A percentile compares a stretch with the other conserved stretches of the same genome.
Evolutionary conservation across 2,113 vertebrate species (phyloP).

Genomic region (Dendropsophus ebraccatus): DNA sequence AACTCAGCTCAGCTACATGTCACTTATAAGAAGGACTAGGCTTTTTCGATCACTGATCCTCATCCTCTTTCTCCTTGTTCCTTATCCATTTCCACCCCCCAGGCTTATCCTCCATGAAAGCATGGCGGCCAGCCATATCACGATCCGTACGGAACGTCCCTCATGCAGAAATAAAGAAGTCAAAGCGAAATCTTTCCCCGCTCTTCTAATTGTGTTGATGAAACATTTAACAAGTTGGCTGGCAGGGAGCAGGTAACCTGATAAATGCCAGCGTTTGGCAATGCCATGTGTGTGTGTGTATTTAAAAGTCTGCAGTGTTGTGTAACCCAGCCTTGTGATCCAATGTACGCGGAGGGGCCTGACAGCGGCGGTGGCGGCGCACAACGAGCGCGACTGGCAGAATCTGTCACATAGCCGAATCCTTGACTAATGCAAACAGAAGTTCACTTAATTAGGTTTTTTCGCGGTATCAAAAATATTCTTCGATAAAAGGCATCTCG

Average conservation of each 20-base stretch:
- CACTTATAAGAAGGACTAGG: not conserved
- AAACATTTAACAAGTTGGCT: conserved; percentile 43
- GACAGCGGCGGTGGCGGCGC: no score
- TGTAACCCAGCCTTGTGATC: conserved; percentile 29
- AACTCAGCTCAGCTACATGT: not conserved
- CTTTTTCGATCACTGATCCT: not conserved
- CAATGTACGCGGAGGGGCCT: not conserved
- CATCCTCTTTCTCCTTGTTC: not conserved
- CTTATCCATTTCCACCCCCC: not conserved
- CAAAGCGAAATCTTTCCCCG: conserved; percentile 32
- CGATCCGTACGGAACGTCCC: not conserved
- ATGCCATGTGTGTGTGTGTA: conserved; percentile 17
- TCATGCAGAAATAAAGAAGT: conserved; percentile 1
- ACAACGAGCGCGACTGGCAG: not conserved
- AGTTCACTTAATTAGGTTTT: conserved; percentile 30
- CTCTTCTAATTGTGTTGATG: conserved; percentile 36
- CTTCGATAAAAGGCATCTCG: conserved; percentile 39
- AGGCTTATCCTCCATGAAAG: not conserved
- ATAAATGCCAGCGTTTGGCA: conserved; percentile 45
- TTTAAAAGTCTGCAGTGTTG: conserved; percentile 32
- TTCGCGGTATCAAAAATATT: conserved; percentile 5
- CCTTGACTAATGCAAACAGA: conserved; percentile 29
- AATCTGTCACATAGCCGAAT: not conserved
- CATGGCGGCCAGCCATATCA: not conserved
- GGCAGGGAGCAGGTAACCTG: conserved; percentile 35